These are phyloP conservation scores for Drosophila pallidifrons DNA, from an alignment of 1,140 invertebrate genomes.

Conservation along the genomic window DNA sequence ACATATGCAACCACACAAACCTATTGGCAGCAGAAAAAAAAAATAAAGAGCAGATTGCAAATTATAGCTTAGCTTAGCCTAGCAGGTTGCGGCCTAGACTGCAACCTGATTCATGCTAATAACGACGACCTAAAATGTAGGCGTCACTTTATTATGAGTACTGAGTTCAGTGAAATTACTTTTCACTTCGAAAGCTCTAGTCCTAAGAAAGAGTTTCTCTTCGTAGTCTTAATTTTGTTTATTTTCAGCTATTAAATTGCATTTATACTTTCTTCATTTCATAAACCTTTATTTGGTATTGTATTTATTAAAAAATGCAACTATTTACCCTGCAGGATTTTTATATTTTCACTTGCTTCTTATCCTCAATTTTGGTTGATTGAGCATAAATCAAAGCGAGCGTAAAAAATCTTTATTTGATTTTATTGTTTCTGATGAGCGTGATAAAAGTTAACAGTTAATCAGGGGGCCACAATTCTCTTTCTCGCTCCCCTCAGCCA, in stretches of 20 bases:
- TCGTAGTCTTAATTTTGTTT: neutral
- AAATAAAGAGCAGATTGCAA: conserved; percentile 59
- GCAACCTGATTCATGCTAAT: conserved; percentile 23
- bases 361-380: neutral
- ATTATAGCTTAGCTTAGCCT: conserved; percentile 45
- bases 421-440: conserved; percentile 79
- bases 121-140: neutral
- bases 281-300: too few relatives aligned
- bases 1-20: conserved; percentile 43
- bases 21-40: conserved; percentile 23
- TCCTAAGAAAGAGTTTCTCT: neutral
- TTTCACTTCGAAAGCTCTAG: neutral
- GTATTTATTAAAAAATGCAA: too few relatives aligned
- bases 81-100: too few relatives aligned
- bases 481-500: conserved; percentile 29
- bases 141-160: neutral
- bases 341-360: neutral
- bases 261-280: too few relatives aligned
- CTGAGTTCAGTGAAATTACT: neutral
- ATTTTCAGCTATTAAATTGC: too few relatives aligned
- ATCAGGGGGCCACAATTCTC: conserved; percentile 45
- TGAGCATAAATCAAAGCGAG: conserved; percentile 66
- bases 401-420: conserved; percentile 78
- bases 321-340: too few relatives aligned
- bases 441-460: conserved; percentile 76